Base-by-base conservation (phyloP, 2,888 invertebrate species). In the Drosophila robusta region DNA sequence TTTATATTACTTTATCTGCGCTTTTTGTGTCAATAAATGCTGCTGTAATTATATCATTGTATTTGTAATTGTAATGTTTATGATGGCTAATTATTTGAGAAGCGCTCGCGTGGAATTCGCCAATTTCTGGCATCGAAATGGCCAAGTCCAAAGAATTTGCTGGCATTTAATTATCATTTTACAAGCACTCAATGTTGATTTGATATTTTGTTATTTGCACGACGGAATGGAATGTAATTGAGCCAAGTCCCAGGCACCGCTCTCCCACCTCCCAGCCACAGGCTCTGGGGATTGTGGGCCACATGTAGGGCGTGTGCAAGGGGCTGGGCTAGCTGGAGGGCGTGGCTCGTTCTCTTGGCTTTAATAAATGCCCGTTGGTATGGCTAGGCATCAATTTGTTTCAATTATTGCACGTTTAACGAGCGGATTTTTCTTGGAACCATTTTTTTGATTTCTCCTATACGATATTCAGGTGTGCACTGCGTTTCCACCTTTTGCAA, bases 371-470 rank as follows among this genome's bases (percentile, higher is more conserved):
- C 11, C 46, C 16, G 24, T 36, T 52, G 36, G 7, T 11, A 39
- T 57, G 38, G 56, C 51, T 34, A 50, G 55, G 63, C 46, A 65
- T 44, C 39, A 54, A 72, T 86, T 82, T 75, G 70, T 75, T 83
- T 70, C 75, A 78, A 75, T 87, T 77, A 76, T 74, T 60, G 56
- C 68, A 42, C 56, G 42, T 70, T 71, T 72, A 76, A 78, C 69
- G 73, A 54, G 34, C 49, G 42, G 8, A 39, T 32, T 61, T 65
- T 60, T 34, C 39, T 7, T 5, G 12, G 8, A 38, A 18, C 16
- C 26, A 32, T 63, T 58, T 39, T 9, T 50, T 34, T 11, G 42
- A 24, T 7, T 36, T 38, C 11, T 38, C 5, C 3, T 4, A 49
- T 36, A 16, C 46, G 14, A 41, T 58, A 11, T 36, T 12, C 1